Percentiles rank a stretch among this genome's conserved stretches.
Conservation (phyloP, 2,888 invertebrate species). For the Hypena proboscidalis region DNA sequence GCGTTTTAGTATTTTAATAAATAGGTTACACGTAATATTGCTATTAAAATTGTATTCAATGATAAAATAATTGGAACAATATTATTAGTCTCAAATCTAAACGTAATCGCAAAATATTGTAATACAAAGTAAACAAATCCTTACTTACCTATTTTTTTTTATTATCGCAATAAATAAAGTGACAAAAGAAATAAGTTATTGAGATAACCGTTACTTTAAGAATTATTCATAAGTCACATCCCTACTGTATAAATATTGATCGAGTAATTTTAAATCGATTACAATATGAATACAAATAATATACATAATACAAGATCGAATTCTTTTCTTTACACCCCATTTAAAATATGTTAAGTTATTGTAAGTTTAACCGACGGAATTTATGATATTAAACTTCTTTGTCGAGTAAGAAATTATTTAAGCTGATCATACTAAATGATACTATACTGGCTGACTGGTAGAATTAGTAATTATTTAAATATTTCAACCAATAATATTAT, state of each 20-base stretch:
- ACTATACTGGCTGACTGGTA: no score
- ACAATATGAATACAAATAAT: conserved; percentile 34
- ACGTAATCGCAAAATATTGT: no score
- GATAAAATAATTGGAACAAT: no score
- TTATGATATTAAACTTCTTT: conserved; percentile 12
- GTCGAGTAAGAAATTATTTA: no score
- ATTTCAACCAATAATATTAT: no score
- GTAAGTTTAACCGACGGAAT: conserved; percentile 23
- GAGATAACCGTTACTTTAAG: conserved; percentile 29
- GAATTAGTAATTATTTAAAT: no score
- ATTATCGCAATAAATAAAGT: conserved; percentile 4
- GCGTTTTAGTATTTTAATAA: no score
- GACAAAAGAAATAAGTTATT: background rate
- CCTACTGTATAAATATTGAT: conserved; percentile 35
- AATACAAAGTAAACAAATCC: no score
- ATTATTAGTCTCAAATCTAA: no score
- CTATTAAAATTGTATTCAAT: no score
- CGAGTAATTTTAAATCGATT: conserved; percentile 37
- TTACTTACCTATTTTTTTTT: conserved; percentile 1
- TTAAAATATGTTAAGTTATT: conserved; percentile 13
- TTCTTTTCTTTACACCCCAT: conserved; percentile 2
- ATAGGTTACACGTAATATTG: no score
- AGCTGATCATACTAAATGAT: no score
- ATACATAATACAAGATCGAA: conserved; percentile 31
- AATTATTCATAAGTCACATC: conserved; percentile 15